Evolutionary conservation across 2,888 invertebrate genomes (phyloP), one percentile per base, ranked within the genome.

Genomic region (Pristionchus exspectatus): DNA sequence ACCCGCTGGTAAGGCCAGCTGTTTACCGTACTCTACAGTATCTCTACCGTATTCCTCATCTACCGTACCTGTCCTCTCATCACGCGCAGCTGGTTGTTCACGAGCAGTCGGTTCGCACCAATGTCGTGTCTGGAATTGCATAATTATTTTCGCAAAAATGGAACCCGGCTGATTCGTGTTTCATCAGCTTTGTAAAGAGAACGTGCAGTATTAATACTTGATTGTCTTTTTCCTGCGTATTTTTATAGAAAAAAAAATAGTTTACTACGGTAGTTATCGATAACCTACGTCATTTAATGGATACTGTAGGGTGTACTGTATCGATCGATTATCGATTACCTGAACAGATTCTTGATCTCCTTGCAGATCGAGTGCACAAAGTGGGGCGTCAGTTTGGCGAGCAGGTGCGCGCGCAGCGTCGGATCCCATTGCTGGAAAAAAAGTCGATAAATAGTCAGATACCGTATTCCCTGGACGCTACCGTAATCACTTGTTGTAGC

Each of bases 1-100:
- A n/a, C n/a, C n/a, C n/a, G n/a, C n/a, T n/a, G n/a, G n/a, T n/a
- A n/a, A n/a, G n/a, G n/a, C n/a, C n/a, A n/a, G n/a, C n/a, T n/a
- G n/a, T n/a, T n/a, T 69, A 30, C 7, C 27, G 30, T 66, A 69
- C 33, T 10, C 12, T 30, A 33, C 50, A 30, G 27, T 69, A 24
- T 3, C 30, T 56, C 66, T 81, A 44, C 30, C 10, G 86, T 59
- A 66, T n/a, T 24, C 9, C 2, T 63, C 66, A 54, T 38, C 38
- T 38, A 56, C 50, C 87, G n/a, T 44, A 92, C 90, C 90, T 94
- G 94, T 24, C 94, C 94, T n/a, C 94, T 92, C 38, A 94, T 91
- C 21, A 94, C 94, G 24, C 93, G 90, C 54, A 94, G 87, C 90
- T 94, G 94, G 30, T 91, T 92, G 87, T 91, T 90, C 30, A 92